phyloP scores from a whole-genome alignment of 2,113 vertebrate species.

The Propithecus coquereli region DNA sequence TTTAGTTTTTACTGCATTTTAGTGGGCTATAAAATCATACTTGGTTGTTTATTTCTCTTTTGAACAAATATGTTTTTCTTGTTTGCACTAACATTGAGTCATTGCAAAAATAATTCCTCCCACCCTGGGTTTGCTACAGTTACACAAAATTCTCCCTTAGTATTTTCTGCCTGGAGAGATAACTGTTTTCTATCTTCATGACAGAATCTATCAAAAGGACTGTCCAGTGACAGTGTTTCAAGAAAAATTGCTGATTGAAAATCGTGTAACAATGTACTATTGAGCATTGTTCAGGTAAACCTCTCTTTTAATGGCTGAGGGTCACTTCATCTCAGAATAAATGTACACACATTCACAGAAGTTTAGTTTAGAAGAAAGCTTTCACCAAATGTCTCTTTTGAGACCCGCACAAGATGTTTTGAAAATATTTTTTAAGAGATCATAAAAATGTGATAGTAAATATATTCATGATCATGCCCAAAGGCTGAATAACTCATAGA shows the following conservation, averaged over 20 bases:
- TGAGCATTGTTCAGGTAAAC: background rate
- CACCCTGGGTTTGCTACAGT: background rate
- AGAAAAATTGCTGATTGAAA: slow-evolving; percentile 50
- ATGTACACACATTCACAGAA: background rate
- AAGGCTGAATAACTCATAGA: slow-evolving; percentile 29
- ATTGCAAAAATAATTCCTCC: background rate
- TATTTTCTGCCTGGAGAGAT: background rate
- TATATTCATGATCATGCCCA: slow-evolving; percentile 29
- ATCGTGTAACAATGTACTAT: background rate
- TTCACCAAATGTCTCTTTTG: background rate
- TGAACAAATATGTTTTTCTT: slow-evolving; percentile 15
- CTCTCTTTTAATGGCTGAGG: background rate
- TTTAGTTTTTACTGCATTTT: slow-evolving; percentile 11
- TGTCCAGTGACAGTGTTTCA: background rate
- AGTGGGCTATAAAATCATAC: background rate
- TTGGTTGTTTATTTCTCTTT: background rate
- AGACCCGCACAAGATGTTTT: background rate
- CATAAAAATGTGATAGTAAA: background rate
- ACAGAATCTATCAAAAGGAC: background rate
- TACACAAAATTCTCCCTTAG: background rate
- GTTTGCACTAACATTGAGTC: background rate
- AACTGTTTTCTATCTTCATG: background rate
- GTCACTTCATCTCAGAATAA: background rate
- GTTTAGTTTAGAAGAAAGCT: background rate
- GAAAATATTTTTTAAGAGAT: slow-evolving; percentile 22